These are phyloP conservation scores for Brachionichthys hirsutus DNA, from an alignment of 2,113 vertebrate genomes.

Conservation along the genomic window DNA sequence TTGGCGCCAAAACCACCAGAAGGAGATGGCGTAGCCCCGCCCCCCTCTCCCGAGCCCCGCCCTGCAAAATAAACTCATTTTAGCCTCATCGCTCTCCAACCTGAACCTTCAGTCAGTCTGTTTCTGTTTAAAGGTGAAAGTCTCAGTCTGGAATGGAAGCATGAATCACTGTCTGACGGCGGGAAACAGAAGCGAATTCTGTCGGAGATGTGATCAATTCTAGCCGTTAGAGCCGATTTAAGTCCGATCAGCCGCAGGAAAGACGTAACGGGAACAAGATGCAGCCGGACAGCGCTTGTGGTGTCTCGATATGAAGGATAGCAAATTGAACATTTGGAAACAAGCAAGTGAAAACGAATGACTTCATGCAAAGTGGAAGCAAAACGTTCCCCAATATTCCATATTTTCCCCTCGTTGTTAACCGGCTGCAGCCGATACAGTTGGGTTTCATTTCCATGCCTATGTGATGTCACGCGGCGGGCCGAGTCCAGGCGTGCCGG, in stretches of 20 bases:
- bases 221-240: too few relatives aligned
- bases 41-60: too few relatives aligned
- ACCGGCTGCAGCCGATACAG: constrained; percentile 38
- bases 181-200: neutral
- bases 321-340: constrained; percentile 1
- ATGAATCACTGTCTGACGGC: constrained; percentile 34
- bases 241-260: too few relatives aligned
- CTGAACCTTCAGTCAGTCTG: too few relatives aligned
- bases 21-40: too few relatives aligned
- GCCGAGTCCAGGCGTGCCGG: constrained; percentile 28
- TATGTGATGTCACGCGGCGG: constrained; percentile 62
- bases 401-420: constrained; percentile 45
- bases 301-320: too few relatives aligned
- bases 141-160: neutral
- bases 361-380: constrained; percentile 41
- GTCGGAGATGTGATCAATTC: too few relatives aligned
- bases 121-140: too few relatives aligned
- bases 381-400: constrained; percentile 28
- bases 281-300: neutral
- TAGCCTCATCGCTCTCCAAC: too few relatives aligned
- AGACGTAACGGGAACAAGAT: too few relatives aligned
- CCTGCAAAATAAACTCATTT: too few relatives aligned
- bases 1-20: too few relatives aligned
- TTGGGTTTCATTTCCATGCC: constrained; percentile 53
- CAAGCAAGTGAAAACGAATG: constrained; percentile 47